These are phyloP conservation scores for Platysteira castanea DNA, from an alignment of 2,113 vertebrate genomes.

Conservation along the genomic window DNA sequence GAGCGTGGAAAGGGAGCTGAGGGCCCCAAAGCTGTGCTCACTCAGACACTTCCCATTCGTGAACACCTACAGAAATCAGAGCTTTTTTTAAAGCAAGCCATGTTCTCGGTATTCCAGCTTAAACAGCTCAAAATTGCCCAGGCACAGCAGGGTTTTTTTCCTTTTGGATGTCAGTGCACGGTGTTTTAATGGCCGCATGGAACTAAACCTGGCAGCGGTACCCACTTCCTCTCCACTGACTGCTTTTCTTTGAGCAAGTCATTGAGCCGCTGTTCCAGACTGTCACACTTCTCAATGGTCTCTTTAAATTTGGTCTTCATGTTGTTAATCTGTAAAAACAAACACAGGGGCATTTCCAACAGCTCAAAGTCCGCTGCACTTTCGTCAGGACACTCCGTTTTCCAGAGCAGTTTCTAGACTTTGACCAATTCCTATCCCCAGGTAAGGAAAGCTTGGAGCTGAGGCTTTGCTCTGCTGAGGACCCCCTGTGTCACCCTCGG, in stretches of 20 bases:
- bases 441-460: not conserved
- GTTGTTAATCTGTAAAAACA: constrained; percentile 89
- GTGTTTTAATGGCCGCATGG: constrained; percentile 21
- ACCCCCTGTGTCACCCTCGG: not conserved
- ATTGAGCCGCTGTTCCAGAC: constrained; percentile 86
- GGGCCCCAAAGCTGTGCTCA: not conserved
- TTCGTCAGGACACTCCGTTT: not conserved
- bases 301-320: constrained; percentile 99
- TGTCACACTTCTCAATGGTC: constrained; percentile 96
- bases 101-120: not conserved
- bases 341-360: constrained; percentile 40
- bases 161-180: not conserved
- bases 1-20: not conserved
- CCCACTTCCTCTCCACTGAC: constrained; percentile 90
- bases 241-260: constrained; percentile 93
- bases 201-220: constrained; percentile 21
- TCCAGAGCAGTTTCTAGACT: not conserved
- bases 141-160: not conserved
- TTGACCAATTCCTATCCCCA: not conserved
- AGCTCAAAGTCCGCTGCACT: not conserved
- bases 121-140: constrained; percentile 15
- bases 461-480: not conserved
- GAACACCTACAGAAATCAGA: constrained; percentile 38
- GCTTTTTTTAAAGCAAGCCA: not conserved
- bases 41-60: not conserved